Evolutionary conservation across 2,888 invertebrate species (phyloP).

Genomic region (Lycia hirtaria): DNA sequence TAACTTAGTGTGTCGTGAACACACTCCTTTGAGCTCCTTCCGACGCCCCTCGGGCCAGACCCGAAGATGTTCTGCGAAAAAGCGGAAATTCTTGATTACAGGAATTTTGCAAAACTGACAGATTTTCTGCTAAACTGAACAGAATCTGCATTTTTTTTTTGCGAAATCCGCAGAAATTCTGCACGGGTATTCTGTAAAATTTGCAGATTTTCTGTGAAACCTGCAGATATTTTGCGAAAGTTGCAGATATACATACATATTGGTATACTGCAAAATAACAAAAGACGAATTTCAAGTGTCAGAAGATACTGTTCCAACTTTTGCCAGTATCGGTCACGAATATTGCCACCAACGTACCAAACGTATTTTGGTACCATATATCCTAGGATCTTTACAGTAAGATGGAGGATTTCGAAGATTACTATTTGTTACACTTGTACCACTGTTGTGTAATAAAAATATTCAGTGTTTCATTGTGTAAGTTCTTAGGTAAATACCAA

Average conservation of each 20-base stretch:
- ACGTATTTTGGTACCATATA: not conserved
- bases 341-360: not conserved
- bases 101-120: not conserved
- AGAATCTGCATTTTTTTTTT: no score
- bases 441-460: not conserved
- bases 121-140: no score
- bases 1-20: conserved; percentile 63
- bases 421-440: conserved; percentile 1
- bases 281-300: not conserved
- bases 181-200: not conserved
- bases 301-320: not conserved
- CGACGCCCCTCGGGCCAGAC: conserved; percentile 33
- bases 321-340: not conserved
- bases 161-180: not conserved
- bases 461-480: not conserved
- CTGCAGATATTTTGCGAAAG: not conserved
- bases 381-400: not conserved
- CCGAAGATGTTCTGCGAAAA: conserved; percentile 10
- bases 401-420: conserved; percentile 8
- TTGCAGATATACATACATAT: not conserved
- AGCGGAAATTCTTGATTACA: not conserved
- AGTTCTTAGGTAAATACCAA: not conserved
- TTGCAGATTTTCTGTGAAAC: not conserved
- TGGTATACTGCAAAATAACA: not conserved
- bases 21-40: conserved; percentile 55